These are phyloP conservation scores for Gallinago paraguaiae DNA, from an alignment of 2,113 vertebrate species.

Conservation along the genomic window DNA sequence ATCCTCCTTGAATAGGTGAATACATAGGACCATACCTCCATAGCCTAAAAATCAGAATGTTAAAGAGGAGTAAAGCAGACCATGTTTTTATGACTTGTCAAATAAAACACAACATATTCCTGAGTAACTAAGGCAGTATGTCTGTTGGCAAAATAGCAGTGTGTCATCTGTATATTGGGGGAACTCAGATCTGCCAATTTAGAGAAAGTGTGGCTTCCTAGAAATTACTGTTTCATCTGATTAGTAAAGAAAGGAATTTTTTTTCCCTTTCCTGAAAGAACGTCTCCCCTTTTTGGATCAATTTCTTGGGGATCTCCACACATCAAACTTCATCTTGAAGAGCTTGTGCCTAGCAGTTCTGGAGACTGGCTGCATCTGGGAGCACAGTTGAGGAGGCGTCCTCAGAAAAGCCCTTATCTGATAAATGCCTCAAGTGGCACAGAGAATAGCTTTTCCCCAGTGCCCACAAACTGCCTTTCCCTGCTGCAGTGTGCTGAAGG, in stretches of 20 bases:
- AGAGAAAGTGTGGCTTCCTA: background rate
- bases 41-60: background rate
- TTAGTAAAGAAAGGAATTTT: background rate
- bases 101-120: background rate
- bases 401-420: background rate
- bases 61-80: slow-evolving; percentile 16
- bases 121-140: background rate
- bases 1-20: background rate
- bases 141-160: slow-evolving; percentile 17
- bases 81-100: slow-evolving; percentile 33
- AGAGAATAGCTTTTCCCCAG: background rate
- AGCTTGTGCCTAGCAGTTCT: background rate
- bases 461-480: background rate
- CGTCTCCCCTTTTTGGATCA: background rate
- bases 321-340: background rate
- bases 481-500: background rate
- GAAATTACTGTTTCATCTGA: background rate
- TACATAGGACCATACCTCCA: background rate
- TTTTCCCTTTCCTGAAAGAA: background rate
- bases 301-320: background rate
- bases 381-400: background rate
- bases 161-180: background rate
- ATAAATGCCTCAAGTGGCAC: background rate
- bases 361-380: accelerated
- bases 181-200: background rate